Evolutionary conservation across 2,888 invertebrate genomes (phyloP).

Genomic region (Nemoura dubitans): DNA sequence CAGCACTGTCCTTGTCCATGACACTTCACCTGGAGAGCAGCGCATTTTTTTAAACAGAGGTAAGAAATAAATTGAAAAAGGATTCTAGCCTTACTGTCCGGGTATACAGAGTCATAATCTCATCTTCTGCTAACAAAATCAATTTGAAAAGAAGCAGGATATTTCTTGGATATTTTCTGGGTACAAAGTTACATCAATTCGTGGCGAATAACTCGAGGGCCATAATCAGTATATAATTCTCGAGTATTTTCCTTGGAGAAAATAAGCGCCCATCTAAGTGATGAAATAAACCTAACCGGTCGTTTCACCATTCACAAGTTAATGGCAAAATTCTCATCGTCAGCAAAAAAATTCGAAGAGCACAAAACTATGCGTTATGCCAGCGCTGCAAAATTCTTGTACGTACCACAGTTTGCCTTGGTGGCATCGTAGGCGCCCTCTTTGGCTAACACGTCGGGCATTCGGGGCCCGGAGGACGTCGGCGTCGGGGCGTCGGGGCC

Average conservation of each 20-base stretch:
- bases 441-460: slow-evolving; percentile 62
- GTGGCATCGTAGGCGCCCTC: slow-evolving; percentile 71
- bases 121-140: too few relatives aligned
- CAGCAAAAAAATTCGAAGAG: too few relatives aligned
- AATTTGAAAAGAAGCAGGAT: too few relatives aligned
- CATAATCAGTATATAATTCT: background rate
- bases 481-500: slow-evolving; percentile 44
- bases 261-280: background rate
- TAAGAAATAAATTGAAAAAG: background rate
- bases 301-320: too few relatives aligned
- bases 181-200: background rate
- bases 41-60: background rate
- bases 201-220: background rate
- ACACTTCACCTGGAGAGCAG: background rate
- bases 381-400: background rate
- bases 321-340: too few relatives aligned
- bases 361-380: background rate
- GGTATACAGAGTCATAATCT: too few relatives aligned
- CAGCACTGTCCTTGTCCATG: too few relatives aligned
- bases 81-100: too few relatives aligned
- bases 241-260: background rate
- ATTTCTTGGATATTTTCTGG: background rate
- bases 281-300: too few relatives aligned
- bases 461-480: slow-evolving; percentile 53
- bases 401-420: slow-evolving; percentile 71